Evolutionary conservation across 2,113 vertebrate species (phyloP).

Genomic region (Heliornis fulica): DNA sequence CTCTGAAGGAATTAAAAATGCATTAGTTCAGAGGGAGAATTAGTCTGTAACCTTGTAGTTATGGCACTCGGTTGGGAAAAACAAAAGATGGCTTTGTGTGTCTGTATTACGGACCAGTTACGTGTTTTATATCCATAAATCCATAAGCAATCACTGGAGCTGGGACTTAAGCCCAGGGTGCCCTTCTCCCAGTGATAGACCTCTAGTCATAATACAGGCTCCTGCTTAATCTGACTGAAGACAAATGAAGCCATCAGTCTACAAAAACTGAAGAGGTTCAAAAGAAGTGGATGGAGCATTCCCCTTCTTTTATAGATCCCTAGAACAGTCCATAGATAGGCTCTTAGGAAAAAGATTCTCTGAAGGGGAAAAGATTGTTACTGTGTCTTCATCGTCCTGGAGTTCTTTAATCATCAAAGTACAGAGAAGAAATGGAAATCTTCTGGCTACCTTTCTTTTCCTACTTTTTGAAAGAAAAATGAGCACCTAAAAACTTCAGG

Average conservation of each 20-base stretch:
- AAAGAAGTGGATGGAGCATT: background rate
- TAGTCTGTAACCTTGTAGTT: background rate
- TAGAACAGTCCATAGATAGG: background rate
- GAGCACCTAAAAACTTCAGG: background rate
- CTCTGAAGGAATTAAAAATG: slow-evolving; percentile 60
- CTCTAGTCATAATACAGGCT: background rate
- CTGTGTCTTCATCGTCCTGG: background rate
- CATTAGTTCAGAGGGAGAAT: slow-evolving; percentile 58
- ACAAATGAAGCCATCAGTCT: background rate
- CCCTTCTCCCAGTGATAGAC: background rate
- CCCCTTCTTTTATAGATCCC: background rate
- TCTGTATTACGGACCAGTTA: background rate
- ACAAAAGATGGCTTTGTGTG: slow-evolving; percentile 32
- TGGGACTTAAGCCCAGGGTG: background rate
- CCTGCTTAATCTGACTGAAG: background rate
- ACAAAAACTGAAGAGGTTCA: background rate
- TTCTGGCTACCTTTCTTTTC: background rate
- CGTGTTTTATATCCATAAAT: slow-evolving; percentile 24
- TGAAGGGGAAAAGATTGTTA: background rate
- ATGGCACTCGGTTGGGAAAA: background rate
- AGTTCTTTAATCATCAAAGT: background rate
- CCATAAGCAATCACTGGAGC: background rate
- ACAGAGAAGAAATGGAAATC: background rate
- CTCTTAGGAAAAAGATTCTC: background rate
- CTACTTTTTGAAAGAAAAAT: background rate